phyloP scores from a whole-genome alignment of 2,888 invertebrate species.

The Laothoe populi region DNA sequence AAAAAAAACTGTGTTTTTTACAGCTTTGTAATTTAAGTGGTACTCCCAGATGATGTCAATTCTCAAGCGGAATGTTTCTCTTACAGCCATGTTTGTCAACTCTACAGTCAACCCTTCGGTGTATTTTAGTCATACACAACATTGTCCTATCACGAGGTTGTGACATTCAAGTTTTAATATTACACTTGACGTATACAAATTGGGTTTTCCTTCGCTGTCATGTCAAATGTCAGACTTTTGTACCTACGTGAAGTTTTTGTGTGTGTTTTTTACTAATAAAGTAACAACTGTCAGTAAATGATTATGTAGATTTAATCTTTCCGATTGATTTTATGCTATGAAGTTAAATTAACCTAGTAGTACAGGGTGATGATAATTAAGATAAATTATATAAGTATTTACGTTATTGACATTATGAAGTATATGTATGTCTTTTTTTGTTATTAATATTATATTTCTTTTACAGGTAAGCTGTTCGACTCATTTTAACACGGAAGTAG shows the following conservation, averaged over 20 bases:
- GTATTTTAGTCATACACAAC: too few species aligned
- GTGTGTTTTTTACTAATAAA: not conserved
- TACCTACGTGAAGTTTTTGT: not conserved
- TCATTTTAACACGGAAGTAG: not conserved
- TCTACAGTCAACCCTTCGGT: too few species aligned
- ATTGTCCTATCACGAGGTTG: not conserved
- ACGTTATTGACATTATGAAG: not conserved
- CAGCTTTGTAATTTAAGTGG: too few species aligned
- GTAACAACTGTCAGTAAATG: constrained; percentile 6
- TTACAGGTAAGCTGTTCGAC: constrained; percentile 17
- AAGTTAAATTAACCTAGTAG: not conserved
- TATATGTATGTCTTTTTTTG: not conserved
- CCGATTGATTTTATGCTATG: not conserved
- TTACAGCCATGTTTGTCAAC: too few species aligned
- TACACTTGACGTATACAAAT: not conserved
- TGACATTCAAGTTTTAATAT: not conserved
- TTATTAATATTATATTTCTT: not conserved
- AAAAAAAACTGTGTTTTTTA: too few species aligned
- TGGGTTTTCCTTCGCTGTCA: not conserved
- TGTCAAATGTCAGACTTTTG: not conserved
- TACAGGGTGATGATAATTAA: not conserved
- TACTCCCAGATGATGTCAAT: too few species aligned
- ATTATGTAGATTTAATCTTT: constrained; percentile 15
- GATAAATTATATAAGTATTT: too few species aligned
- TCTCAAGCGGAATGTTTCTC: too few species aligned